Conservation (phyloP, 2,888 invertebrate species). For the Meloe dianella region DNA sequence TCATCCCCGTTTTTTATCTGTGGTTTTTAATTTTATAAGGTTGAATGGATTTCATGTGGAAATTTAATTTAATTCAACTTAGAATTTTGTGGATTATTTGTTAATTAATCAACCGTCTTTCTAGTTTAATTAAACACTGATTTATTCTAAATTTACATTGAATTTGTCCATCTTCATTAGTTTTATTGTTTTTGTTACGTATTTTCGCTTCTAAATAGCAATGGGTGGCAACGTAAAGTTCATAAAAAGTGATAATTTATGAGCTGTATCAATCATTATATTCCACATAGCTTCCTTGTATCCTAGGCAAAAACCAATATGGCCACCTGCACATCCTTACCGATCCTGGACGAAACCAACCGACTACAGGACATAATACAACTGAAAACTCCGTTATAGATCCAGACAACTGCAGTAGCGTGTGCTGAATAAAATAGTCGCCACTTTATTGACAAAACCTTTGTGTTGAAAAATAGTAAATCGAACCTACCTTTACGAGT, state of each 20-base stretch:
- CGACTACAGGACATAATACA: slow-evolving; percentile 49
- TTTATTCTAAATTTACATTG: background rate
- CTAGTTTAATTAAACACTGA: background rate
- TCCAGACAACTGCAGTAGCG: slow-evolving; percentile 51
- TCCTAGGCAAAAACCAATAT: slow-evolving; percentile 22
- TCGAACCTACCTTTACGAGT: background rate
- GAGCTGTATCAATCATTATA: slow-evolving; percentile 21
- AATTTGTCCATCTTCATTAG: background rate
- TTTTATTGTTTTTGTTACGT: background rate
- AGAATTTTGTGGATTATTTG: too few species aligned
- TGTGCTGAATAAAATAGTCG: slow-evolving; percentile 35
- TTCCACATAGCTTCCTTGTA: background rate
- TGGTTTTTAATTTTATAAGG: too few species aligned
- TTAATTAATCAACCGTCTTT: background rate
- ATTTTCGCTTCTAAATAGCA: background rate
- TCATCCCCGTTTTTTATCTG: too few species aligned
- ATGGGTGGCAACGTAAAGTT: background rate
- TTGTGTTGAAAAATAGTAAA: slow-evolving; percentile 9
- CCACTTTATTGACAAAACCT: slow-evolving; percentile 23
- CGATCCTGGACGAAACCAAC: slow-evolving; percentile 42
- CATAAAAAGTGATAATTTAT: background rate
- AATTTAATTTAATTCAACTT: too few species aligned
- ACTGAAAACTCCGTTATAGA: slow-evolving; percentile 51
- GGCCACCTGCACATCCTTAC: slow-evolving; percentile 39
- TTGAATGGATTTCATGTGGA: too few species aligned